These are phyloP conservation scores for Leucophenga maculata DNA, from an alignment of 2,888 invertebrate species.

Conservation along the genomic window DNA sequence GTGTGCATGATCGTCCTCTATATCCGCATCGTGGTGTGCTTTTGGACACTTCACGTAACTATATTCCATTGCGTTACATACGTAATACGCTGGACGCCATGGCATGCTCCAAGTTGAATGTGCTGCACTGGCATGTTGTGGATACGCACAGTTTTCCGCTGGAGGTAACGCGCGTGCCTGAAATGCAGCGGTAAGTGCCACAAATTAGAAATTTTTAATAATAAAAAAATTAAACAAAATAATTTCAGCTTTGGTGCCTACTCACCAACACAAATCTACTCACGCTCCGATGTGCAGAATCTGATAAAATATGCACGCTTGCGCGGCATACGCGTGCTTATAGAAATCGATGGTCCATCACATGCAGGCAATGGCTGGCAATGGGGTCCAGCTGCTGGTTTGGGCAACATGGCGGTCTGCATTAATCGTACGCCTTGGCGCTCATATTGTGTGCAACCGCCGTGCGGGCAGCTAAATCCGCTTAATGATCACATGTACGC, in stretches of 20 bases:
- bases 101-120: conserved; percentile 91
- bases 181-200: conserved; percentile 75
- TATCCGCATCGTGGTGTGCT: conserved; percentile 90
- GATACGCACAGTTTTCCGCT: conserved; percentile 95
- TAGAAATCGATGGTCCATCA: conserved; percentile 92
- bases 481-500: conserved; percentile 80
- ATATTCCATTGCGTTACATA: conserved; percentile 80
- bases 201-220: background rate
- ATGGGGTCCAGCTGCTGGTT: conserved; percentile 77
- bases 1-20: conserved; percentile 83
- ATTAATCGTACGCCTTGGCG: conserved; percentile 81
- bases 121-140: conserved; percentile 93
- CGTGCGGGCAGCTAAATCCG: conserved; percentile 89
- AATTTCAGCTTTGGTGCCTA: conserved; percentile 78
- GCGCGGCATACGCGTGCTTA: conserved; percentile 87
- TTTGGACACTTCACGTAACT: conserved; percentile 92
- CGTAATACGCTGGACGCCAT: conserved; percentile 84
- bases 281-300: conserved; percentile 77
- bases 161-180: conserved; percentile 81
- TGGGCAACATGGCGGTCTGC: conserved; percentile 80
- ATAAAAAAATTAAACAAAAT: background rate
- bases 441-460: conserved; percentile 83
- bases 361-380: conserved; percentile 91
- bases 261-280: conserved; percentile 80
- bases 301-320: conserved; percentile 83